A percentile compares a stretch with the other conserved stretches of the same genome.
These are phyloP conservation scores for Herpetotheres cachinnans DNA, from an alignment of 2,113 vertebrate species.

Conservation along the genomic window DNA sequence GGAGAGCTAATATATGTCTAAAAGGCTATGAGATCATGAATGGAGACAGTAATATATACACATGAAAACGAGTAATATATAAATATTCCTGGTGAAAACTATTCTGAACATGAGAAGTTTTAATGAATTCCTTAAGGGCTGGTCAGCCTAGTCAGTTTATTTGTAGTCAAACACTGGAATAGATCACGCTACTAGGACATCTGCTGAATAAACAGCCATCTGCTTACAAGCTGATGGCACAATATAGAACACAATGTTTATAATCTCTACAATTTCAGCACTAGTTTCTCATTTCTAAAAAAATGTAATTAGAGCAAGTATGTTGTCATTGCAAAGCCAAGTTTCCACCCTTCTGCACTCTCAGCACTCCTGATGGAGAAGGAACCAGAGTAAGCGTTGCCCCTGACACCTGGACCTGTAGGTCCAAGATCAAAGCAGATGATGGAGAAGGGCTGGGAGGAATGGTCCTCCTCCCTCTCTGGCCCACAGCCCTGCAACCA, in stretches of 20 bases:
- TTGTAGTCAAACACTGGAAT: conserved; percentile 6
- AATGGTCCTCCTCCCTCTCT: background rate
- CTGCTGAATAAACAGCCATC: conserved; percentile 30
- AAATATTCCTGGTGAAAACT: background rate
- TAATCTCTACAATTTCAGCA: background rate
- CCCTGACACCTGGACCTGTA: background rate
- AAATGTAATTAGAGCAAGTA: background rate
- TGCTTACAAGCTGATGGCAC: conserved; percentile 2
- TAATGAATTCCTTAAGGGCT: background rate
- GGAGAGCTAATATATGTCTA: background rate
- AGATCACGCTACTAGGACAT: background rate
- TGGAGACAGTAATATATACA: background rate
- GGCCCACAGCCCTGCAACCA: background rate
- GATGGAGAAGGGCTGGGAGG: background rate
- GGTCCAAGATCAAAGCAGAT: background rate
- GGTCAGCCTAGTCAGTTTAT: background rate
- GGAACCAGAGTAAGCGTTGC: background rate
- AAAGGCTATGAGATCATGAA: background rate
- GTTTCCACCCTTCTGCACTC: background rate
- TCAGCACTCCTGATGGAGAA: background rate
- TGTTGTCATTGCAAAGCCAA: background rate
- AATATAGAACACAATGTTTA: background rate
- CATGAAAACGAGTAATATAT: background rate
- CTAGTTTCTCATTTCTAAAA: background rate
- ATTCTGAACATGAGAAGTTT: background rate